phyloP scores from a whole-genome alignment of 1,140 invertebrate species.

The Nebria ingens region DNA sequence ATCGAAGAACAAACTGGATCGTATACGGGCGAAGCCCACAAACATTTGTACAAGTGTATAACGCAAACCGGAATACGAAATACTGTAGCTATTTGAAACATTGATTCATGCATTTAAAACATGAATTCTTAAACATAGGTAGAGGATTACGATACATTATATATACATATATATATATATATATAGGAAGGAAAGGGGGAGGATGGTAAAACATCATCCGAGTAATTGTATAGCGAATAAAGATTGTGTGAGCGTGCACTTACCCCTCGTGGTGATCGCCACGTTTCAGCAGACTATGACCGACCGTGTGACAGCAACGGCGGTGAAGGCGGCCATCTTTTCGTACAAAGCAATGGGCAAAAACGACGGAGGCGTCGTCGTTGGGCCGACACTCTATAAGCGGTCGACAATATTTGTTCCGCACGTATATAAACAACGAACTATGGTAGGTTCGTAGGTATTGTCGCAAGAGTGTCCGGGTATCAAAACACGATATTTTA shows the following conservation, averaged over 20 bases:
- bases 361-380: background rate
- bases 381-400: background rate
- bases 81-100: background rate
- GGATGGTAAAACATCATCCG: background rate
- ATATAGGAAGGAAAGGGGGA: background rate
- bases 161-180: background rate
- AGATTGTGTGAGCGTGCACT: background rate
- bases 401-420: background rate
- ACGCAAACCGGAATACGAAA: too few relatives aligned
- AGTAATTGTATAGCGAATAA: background rate
- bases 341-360: background rate
- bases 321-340: constrained; percentile 2
- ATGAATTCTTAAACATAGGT: too few relatives aligned
- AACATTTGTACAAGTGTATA: too few relatives aligned
- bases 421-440: too few relatives aligned
- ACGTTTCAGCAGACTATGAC: background rate
- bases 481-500: background rate
- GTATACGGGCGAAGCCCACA: too few relatives aligned
- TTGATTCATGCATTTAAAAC: too few relatives aligned
- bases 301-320: background rate
- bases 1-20: too few relatives aligned
- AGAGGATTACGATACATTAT: too few relatives aligned
- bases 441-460: background rate
- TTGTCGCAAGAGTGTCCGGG: background rate
- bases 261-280: background rate